A percentile compares a stretch with the other conserved stretches of the same genome.
phyloP scores from a whole-genome alignment of 2,113 vertebrate species.

The Cyanoderma ruficeps region DNA sequence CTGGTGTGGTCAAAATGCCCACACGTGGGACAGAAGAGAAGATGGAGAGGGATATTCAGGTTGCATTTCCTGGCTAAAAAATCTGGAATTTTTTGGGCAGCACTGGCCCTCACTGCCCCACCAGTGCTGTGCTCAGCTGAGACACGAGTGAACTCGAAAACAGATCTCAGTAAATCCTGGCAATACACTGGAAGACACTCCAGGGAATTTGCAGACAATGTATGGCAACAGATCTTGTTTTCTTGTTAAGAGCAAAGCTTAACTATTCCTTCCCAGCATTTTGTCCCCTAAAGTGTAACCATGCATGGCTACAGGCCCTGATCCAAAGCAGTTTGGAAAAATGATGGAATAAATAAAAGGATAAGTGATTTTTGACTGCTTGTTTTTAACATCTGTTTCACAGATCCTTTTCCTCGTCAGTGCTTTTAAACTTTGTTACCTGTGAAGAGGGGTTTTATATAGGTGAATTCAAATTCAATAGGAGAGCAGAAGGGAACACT shows the following conservation, averaged over 20 bases:
- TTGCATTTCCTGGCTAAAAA: background rate
- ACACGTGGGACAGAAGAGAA: background rate
- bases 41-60: background rate
- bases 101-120: no score
- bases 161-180: background rate
- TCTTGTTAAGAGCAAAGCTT: background rate
- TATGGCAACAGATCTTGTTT: background rate
- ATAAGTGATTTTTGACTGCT: background rate
- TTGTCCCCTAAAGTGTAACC: background rate
- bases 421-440: background rate
- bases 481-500: background rate
- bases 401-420: background rate
- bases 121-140: background rate
- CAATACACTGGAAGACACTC: background rate
- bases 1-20: background rate
- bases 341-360: background rate
- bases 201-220: background rate
- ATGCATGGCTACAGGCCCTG: background rate
- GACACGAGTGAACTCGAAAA: fast-evolving
- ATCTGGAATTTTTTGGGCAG: background rate
- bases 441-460: background rate
- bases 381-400: background rate
- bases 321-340: background rate
- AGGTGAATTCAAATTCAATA: background rate
- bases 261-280: background rate